Conservation (phyloP, 2,888 invertebrate genomes). For the Timandra comae region DNA sequence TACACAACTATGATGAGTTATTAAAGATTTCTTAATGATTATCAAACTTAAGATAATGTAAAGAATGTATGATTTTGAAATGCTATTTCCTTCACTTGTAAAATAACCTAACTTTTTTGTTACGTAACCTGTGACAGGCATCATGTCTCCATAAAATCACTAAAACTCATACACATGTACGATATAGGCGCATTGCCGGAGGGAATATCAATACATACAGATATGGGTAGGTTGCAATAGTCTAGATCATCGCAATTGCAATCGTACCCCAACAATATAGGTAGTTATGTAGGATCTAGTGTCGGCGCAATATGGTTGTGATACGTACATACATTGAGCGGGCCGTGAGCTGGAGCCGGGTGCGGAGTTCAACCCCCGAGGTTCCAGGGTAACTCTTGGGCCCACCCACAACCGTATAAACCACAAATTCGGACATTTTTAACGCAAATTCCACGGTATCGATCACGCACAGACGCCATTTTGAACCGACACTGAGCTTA, state of each 20-base stretch:
- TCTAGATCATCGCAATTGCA: constrained; percentile 43
- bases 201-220: constrained; percentile 32
- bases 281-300: constrained; percentile 50
- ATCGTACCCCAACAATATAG: constrained; percentile 45
- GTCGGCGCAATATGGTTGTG: constrained; percentile 71
- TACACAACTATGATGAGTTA: constrained; percentile 31
- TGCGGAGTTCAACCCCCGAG: constrained; percentile 54
- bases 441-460: constrained; percentile 71
- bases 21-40: too few relatives aligned
- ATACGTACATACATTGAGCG: constrained; percentile 73
- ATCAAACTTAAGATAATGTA: too few relatives aligned
- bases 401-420: constrained; percentile 69
- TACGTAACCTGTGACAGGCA: constrained; percentile 15
- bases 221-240: constrained; percentile 46
- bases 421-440: constrained; percentile 69
- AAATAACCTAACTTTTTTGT: constrained; percentile 7
- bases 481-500: constrained; percentile 71
- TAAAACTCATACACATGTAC: constrained; percentile 32
- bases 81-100: too few relatives aligned
- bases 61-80: too few relatives aligned
- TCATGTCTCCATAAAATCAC: constrained; percentile 20
- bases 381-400: constrained; percentile 62
- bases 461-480: constrained; percentile 76
- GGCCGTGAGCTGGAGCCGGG: constrained; percentile 59
- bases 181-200: constrained; percentile 28